These are phyloP conservation scores for Epizoanthus scotinus DNA, from an alignment of 92 coral and sea anemone genomes.

Conservation along the genomic window DNA sequence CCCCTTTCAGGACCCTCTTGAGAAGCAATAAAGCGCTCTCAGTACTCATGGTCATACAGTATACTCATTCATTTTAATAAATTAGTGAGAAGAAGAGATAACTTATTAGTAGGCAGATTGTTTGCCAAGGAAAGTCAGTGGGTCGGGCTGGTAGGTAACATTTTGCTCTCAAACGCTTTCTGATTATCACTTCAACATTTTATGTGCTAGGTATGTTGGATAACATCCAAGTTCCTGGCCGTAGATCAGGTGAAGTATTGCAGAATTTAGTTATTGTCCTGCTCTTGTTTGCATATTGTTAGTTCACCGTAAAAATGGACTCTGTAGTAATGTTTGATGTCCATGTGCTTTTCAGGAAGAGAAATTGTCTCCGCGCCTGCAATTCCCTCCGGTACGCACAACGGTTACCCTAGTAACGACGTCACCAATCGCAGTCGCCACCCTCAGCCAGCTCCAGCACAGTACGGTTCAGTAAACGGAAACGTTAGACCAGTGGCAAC, in stretches of 20 bases:
- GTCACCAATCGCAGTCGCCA: slow-evolving; percentile 13
- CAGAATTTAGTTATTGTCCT: background rate
- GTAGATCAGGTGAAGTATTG: background rate
- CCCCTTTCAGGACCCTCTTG: too few relatives aligned
- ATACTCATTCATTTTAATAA: too few relatives aligned
- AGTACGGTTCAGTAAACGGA: slow-evolving; percentile 23
- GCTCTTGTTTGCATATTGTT: background rate
- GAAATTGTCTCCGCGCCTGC: slow-evolving; percentile 7
- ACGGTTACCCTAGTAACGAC: slow-evolving; percentile 12
- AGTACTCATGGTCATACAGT: too few relatives aligned
- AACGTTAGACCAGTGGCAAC: slow-evolving; percentile 33
- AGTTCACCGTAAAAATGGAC: background rate
- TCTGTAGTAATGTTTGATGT: background rate
- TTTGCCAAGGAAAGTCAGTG: too few relatives aligned
- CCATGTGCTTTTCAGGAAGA: slow-evolving; percentile 10
- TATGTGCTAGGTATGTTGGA: slow-evolving; percentile 19
- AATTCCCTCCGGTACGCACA: background rate
- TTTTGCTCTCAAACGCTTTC: background rate
- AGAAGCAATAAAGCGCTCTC: too few relatives aligned
- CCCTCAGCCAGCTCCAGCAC: slow-evolving; percentile 15
- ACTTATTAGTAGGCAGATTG: too few relatives aligned
- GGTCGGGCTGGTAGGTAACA: too few relatives aligned
- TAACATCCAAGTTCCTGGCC: slow-evolving; percentile 28
- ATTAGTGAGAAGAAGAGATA: too few relatives aligned
- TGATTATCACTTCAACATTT: background rate